Percentiles rank a stretch among this genome's conserved stretches.
Conservation (phyloP, 2,797 vertebrate species). For the Catharus ustulatus region DNA sequence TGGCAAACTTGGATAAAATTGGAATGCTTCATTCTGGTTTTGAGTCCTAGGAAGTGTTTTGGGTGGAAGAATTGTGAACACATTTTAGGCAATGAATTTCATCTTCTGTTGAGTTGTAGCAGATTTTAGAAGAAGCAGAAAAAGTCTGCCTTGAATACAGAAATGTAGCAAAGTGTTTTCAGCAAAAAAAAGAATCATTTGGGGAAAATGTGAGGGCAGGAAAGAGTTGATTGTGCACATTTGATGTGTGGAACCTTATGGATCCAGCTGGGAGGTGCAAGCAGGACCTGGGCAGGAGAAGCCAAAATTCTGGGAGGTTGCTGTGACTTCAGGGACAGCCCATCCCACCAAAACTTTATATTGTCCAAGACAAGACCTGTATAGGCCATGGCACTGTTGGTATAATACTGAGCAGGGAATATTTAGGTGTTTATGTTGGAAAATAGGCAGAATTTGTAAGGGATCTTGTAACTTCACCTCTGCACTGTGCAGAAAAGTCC, state of each 20-base stretch:
- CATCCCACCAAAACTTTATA: background rate
- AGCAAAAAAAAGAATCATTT: background rate
- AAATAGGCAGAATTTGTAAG: background rate
- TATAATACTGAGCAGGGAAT: rapidly evolving
- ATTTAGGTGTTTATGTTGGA: background rate
- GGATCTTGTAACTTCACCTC: background rate
- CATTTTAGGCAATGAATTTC: background rate
- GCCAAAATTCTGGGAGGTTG: background rate
- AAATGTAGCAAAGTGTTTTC: background rate
- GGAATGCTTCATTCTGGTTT: background rate
- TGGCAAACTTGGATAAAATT: background rate
- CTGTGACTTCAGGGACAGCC: background rate
- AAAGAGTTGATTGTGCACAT: background rate
- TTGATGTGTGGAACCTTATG: background rate
- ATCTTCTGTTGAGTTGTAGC: background rate
- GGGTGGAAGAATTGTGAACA: background rate
- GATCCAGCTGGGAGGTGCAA: background rate
- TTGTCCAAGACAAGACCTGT: background rate
- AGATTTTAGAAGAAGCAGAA: background rate
- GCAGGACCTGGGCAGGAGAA: background rate
- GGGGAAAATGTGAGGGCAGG: background rate
- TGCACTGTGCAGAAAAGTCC: background rate
- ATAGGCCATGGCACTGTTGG: too few relatives aligned
- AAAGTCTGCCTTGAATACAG: background rate
- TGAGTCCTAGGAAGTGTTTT: background rate